Percentiles rank a stretch among this genome's conserved stretches.
Conservation (phyloP, 2,113 vertebrate species). For the Heterotis niloticus region DNA sequence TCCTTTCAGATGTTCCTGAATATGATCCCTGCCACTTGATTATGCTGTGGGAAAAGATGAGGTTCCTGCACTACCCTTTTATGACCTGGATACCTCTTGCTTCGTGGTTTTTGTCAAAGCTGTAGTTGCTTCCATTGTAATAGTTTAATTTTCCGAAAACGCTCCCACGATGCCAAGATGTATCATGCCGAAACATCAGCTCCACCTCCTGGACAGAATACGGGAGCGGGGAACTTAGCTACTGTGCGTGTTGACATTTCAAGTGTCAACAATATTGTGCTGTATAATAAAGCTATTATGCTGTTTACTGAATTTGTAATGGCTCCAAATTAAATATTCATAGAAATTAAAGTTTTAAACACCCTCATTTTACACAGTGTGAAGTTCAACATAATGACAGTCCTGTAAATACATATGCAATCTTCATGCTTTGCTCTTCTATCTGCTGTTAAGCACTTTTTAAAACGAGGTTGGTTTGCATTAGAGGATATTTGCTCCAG, state of each 20-base stretch:
- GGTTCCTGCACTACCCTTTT: too few relatives aligned
- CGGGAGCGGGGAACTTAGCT: background rate
- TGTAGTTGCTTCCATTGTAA: too few relatives aligned
- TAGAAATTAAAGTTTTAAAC: conserved; percentile 14
- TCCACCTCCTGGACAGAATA: background rate
- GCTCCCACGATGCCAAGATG: background rate
- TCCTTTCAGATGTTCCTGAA: too few relatives aligned
- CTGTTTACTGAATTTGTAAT: conserved; percentile 4
- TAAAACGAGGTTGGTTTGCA: background rate
- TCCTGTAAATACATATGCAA: background rate
- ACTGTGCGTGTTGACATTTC: conserved; percentile 4
- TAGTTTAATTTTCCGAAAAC: too few relatives aligned
- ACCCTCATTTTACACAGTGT: conserved; percentile 7
- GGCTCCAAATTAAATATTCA: conserved; percentile 14
- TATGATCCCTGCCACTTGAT: too few relatives aligned
- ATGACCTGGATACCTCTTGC: too few relatives aligned
- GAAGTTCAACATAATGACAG: background rate
- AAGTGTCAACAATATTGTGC: background rate
- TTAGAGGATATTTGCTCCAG: background rate
- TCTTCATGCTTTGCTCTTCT: background rate
- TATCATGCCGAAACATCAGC: background rate
- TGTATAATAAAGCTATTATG: background rate
- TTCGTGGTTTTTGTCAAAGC: too few relatives aligned
- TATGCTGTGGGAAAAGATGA: too few relatives aligned
- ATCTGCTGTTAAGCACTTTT: conserved; percentile 1